phyloP scores from a whole-genome alignment of 2,797 vertebrate genomes.

The Acipenser ruthenus region DNA sequence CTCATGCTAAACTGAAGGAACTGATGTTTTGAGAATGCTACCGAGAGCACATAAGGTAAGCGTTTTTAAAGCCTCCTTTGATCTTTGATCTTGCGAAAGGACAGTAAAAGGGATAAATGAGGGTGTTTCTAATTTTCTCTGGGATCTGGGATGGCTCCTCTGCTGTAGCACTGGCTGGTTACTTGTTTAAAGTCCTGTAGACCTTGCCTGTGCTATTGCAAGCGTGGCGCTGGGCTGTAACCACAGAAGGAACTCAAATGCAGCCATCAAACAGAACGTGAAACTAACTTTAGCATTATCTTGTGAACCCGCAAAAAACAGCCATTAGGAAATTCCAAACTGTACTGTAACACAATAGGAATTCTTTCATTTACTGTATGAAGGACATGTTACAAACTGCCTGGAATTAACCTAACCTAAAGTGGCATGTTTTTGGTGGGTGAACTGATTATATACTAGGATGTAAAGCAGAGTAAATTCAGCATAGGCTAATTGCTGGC shows the following conservation, averaged over 20 bases:
- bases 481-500: too few species aligned
- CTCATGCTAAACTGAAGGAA: neutral
- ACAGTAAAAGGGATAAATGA: neutral
- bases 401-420: too few species aligned
- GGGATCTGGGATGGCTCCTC: neutral
- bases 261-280: conserved; percentile 9
- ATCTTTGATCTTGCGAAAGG: neutral
- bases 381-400: too few species aligned
- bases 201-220: neutral
- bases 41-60: conserved; percentile 12
- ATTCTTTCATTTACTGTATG: too few species aligned
- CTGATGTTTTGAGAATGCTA: neutral
- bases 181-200: neutral
- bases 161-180: neutral
- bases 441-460: too few species aligned
- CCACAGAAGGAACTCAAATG: conserved; percentile 16
- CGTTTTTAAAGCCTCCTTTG: conserved; percentile 1
- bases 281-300: conserved; percentile 18
- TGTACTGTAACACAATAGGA: neutral
- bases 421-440: too few species aligned
- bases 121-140: neutral
- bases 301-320: conserved; percentile 7
- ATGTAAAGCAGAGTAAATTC: too few species aligned
- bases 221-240: conserved; percentile 1
- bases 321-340: neutral